Evolutionary conservation across 2,797 vertebrate species (phyloP).

Genomic region (Sternotherus odoratus): DNA sequence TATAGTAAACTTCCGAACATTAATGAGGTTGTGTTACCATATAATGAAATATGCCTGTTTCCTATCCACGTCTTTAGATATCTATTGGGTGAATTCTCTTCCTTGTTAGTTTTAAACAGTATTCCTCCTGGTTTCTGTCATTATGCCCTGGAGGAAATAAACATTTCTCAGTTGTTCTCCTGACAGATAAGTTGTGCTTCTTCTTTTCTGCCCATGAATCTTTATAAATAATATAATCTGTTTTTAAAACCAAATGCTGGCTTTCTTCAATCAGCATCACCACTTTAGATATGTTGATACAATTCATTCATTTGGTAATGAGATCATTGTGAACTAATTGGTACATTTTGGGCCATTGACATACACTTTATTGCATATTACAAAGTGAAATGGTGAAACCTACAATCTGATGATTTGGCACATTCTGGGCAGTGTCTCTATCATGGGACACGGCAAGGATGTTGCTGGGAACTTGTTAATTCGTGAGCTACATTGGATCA

Average conservation of each 20-base stretch:
- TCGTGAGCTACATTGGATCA: background rate
- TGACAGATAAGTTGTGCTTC: constrained; percentile 60
- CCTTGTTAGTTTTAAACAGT: constrained; percentile 39
- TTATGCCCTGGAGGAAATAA: constrained; percentile 45
- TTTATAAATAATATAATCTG: constrained; percentile 67
- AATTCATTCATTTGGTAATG: constrained; percentile 38
- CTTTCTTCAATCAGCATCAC: constrained; percentile 22
- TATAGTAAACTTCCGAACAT: background rate
- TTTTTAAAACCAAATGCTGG: constrained; percentile 69
- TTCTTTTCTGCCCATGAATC: constrained; percentile 66
- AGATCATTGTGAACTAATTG: constrained; percentile 34
- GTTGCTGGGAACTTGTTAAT: background rate
- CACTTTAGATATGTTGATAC: constrained; percentile 27
- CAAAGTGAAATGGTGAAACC: constrained; percentile 53
- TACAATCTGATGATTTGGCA: constrained; percentile 20
- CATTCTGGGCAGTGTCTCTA: constrained; percentile 15
- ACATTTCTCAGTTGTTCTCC: constrained; percentile 46
- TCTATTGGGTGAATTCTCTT: constrained; percentile 39
- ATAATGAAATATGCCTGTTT: constrained; percentile 27
- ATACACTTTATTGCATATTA: constrained; percentile 16
- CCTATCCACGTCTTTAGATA: background rate
- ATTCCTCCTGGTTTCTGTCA: constrained; percentile 46
- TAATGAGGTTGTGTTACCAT: background rate
- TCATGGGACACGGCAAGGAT: background rate
- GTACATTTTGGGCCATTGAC: constrained; percentile 50